A percentile compares a stretch with the other conserved stretches of the same genome.
Conservation (phyloP, 2,888 invertebrate genomes). For the Eilema caniola region DNA sequence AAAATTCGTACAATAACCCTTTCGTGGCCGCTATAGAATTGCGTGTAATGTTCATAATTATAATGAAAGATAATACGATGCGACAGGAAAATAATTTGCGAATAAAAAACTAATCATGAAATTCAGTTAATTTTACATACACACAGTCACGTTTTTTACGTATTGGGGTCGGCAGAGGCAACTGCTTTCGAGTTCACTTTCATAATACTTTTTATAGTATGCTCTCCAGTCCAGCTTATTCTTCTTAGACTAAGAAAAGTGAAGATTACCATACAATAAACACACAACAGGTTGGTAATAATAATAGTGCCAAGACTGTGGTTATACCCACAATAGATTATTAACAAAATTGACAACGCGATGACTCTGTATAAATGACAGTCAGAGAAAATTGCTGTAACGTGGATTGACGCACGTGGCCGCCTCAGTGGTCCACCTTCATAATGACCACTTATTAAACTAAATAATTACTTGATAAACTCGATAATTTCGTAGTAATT, state of each 20-base stretch:
- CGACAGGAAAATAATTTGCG: not conserved
- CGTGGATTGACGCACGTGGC: conserved; percentile 13
- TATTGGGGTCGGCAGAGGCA: too few relatives aligned
- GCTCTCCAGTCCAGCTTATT: not conserved
- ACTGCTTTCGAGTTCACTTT: too few relatives aligned
- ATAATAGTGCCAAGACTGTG: not conserved
- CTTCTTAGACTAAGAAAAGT: not conserved
- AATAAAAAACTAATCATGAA: not conserved
- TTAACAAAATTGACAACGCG: conserved; percentile 6
- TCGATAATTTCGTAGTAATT: not conserved
- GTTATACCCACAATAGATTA: not conserved
- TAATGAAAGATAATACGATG: not conserved
- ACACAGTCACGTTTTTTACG: not conserved
- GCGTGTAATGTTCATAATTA: not conserved
- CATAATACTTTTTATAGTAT: too few relatives aligned
- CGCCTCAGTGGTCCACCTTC: not conserved
- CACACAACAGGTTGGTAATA: not conserved
- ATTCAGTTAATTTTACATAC: not conserved
- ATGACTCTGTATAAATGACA: conserved; percentile 2
- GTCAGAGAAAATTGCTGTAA: conserved; percentile 6
- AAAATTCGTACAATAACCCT: not conserved
- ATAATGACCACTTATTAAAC: conserved; percentile 7
- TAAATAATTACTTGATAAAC: not conserved
- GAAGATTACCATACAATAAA: not conserved
- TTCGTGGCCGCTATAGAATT: not conserved